Evolutionary conservation across 1,140 invertebrate species (phyloP).

Genomic region (Gonatopus flavifemur): DNA sequence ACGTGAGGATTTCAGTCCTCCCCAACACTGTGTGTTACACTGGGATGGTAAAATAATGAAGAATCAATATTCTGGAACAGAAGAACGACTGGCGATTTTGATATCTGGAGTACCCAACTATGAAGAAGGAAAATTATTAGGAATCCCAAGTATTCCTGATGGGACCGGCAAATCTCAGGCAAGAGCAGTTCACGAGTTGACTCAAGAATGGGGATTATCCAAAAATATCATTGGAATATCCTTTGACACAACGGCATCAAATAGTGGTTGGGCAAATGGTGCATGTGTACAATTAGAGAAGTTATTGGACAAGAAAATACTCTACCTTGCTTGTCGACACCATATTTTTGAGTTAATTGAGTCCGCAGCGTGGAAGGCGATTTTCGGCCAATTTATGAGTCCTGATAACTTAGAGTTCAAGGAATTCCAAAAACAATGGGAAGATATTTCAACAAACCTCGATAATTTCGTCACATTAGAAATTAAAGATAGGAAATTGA

Average conservation of each 20-base stretch:
- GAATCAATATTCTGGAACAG: not conserved
- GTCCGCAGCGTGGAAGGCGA: not conserved
- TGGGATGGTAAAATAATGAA: not conserved
- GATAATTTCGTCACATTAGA: too few species aligned
- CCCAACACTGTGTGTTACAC: too few species aligned
- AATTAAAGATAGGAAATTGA: not conserved
- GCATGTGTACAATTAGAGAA: constrained; percentile 19
- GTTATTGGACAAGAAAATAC: constrained; percentile 13
- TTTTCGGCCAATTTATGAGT: not conserved
- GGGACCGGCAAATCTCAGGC: constrained; percentile 7
- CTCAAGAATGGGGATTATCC: constrained; percentile 7
- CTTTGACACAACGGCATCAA: constrained; percentile 20
- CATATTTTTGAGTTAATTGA: constrained; percentile 35
- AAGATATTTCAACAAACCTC: not conserved
- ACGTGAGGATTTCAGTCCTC: too few species aligned
- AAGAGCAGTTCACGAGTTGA: constrained; percentile 3
- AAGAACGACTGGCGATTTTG: too few species aligned
- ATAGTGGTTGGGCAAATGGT: constrained; percentile 23
- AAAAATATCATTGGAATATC: constrained; percentile 6
- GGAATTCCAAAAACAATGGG: not conserved
- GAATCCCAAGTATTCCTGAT: constrained; percentile 2
- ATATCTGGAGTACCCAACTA: not conserved
- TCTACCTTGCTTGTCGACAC: constrained; percentile 32
- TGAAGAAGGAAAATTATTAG: constrained; percentile 1
- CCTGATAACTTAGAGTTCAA: not conserved